These are phyloP conservation scores for Dascillus cervinus DNA, from an alignment of 2,888 invertebrate species.

Conservation along the genomic window DNA sequence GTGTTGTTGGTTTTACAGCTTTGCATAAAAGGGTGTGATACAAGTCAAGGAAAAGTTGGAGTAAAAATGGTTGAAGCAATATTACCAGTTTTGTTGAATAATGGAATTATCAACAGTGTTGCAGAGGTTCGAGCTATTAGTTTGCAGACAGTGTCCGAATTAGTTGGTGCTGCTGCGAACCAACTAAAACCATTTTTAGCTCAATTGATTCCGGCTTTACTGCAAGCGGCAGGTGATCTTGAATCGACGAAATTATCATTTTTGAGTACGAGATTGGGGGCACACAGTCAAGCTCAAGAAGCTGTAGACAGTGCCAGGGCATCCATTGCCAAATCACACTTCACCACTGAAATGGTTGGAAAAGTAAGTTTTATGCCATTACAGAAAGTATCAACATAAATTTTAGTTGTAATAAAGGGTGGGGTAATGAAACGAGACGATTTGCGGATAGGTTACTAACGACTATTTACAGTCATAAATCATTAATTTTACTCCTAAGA, in stretches of 20 bases:
- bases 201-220: constrained; percentile 71
- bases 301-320: constrained; percentile 72
- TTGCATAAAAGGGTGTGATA: constrained; percentile 63
- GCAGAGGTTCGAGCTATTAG: constrained; percentile 73
- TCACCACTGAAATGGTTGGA: constrained; percentile 80
- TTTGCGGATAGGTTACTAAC: too few species aligned
- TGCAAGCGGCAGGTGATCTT: constrained; percentile 80
- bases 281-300: constrained; percentile 65
- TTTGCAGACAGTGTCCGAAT: constrained; percentile 76
- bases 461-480: too few species aligned
- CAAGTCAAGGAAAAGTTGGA: constrained; percentile 63
- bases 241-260: constrained; percentile 75
- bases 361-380: too few species aligned
- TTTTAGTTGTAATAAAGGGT: too few species aligned
- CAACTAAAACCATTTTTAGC: constrained; percentile 75
- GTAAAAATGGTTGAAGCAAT: constrained; percentile 65
- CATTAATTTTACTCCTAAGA: too few species aligned
- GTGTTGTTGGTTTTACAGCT: constrained; percentile 54
- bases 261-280: constrained; percentile 62
- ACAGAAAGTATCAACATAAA: too few species aligned
- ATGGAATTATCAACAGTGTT: constrained; percentile 72
- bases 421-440: too few species aligned
- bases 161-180: constrained; percentile 73
- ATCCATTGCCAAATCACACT: constrained; percentile 73
- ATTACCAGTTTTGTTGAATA: constrained; percentile 71